A percentile compares a stretch with the other conserved stretches of the same genome.
These are phyloP conservation scores for Drosophila pseudotalamancana DNA, from an alignment of 2,888 invertebrate species.

Conservation along the genomic window DNA sequence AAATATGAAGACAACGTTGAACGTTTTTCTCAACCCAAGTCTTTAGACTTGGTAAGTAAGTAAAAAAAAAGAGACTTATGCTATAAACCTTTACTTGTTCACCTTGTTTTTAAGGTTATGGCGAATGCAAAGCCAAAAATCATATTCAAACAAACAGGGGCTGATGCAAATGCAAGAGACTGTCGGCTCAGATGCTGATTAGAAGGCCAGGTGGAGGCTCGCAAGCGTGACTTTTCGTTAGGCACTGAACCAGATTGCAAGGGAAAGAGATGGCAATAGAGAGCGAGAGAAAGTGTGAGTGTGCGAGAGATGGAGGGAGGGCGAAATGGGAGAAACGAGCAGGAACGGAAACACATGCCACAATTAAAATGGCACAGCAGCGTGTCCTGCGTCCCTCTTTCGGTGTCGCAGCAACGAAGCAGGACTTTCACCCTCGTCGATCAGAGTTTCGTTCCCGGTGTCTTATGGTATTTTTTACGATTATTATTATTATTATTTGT, in stretches of 20 bases:
- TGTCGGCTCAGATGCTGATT: conserved; percentile 47
- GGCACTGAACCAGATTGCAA: conserved; percentile 5
- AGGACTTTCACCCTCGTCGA: conserved; percentile 6
- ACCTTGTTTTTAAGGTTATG: too few relatives aligned
- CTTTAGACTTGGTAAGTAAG: too few relatives aligned
- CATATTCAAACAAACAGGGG: background rate
- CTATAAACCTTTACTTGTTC: too few relatives aligned
- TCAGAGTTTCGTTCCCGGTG: conserved; percentile 29
- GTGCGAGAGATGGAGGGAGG: background rate
- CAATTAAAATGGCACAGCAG: conserved; percentile 59
- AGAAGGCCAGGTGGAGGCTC: conserved; percentile 57
- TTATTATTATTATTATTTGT: conserved; percentile 65
- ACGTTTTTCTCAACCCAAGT: too few relatives aligned
- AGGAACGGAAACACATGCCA: conserved; percentile 65
- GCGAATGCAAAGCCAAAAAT: background rate
- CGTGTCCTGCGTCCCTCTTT: conserved; percentile 20
- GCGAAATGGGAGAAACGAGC: background rate
- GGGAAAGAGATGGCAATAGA: too few relatives aligned
- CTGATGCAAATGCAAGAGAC: background rate
- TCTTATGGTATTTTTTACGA: conserved; percentile 77
- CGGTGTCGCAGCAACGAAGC: conserved; percentile 7
- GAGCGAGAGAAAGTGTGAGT: background rate
- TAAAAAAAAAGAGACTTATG: background rate
- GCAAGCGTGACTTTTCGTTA: background rate
- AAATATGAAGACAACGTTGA: too few relatives aligned